Percentiles rank a stretch among this genome's conserved stretches.
Conservation (phyloP, 2,797 vertebrate species). For the Sebastiscus tertius region DNA sequence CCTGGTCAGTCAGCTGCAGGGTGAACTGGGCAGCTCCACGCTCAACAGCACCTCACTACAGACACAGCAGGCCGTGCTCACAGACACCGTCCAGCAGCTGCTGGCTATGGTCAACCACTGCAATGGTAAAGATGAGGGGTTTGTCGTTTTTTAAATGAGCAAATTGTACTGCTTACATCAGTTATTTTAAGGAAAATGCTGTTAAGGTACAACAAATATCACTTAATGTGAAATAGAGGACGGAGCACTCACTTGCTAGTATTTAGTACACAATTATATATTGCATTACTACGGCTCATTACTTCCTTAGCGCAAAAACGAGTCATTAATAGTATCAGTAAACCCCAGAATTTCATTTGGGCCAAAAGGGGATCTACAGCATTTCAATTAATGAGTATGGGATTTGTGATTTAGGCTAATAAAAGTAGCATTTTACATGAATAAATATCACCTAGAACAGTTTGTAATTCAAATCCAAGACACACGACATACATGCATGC, state of each 20-base stretch:
- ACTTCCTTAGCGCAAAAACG: neutral
- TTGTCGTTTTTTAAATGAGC: neutral
- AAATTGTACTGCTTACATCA: neutral
- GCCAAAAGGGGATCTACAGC: neutral
- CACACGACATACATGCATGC: neutral
- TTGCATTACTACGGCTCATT: neutral
- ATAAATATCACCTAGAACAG: constrained; percentile 1
- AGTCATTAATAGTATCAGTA: neutral
- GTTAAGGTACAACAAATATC: neutral
- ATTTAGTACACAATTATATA: neutral
- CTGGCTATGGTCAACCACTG: constrained; percentile 81
- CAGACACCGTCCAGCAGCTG: constrained; percentile 82
- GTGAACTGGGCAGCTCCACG: constrained; percentile 79
- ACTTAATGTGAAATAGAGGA: neutral
- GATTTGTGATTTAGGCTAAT: neutral
- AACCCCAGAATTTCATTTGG: neutral
- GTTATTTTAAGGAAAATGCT: neutral
- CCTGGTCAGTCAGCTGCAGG: constrained; percentile 82
- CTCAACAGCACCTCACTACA: constrained; percentile 84
- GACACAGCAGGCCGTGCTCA: constrained; percentile 81
- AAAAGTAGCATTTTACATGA: neutral
- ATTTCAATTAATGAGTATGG: constrained; percentile 2
- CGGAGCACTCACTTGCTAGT: neutral
- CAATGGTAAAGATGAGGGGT: constrained; percentile 75
- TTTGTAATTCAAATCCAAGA: constrained; percentile 28